Evolutionary conservation across 2,113 vertebrate genomes (phyloP).

Genomic region (Picathartes gymnocephalus): DNA sequence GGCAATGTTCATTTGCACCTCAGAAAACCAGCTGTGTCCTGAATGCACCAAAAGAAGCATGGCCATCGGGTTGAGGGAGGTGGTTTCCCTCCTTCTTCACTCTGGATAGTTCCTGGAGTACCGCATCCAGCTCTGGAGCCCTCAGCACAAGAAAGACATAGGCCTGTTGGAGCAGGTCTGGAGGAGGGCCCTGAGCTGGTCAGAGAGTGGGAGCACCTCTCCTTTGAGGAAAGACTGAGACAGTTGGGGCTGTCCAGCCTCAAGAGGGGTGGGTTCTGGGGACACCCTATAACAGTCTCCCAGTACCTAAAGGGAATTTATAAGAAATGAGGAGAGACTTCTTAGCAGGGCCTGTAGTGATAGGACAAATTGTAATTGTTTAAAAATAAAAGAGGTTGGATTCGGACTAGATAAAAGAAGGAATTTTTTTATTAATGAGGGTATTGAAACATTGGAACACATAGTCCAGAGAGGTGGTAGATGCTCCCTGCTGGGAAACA

Average conservation of each 20-base stretch:
- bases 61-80: not conserved
- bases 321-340: not conserved
- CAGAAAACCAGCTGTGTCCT: not conserved
- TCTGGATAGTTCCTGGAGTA: not conserved
- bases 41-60: not conserved
- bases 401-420: not conserved
- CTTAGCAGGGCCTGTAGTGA: not conserved
- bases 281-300: not conserved
- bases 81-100: not conserved
- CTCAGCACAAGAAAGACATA: not conserved
- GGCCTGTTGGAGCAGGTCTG: not conserved
- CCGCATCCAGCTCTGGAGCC: not conserved
- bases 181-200: not conserved
- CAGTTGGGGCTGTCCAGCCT: not conserved
- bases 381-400: not conserved
- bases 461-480: not conserved
- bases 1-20: not conserved
- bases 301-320: not conserved
- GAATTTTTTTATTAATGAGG: not conserved
- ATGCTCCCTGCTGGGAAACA: not conserved
- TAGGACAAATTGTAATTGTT: not conserved
- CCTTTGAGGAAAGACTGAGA: not conserved
- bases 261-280: fast-evolving
- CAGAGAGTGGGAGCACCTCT: not conserved
- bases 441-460: not conserved